Conservation (phyloP, 2,113 vertebrate species). For the Antennarius striatus region DNA sequence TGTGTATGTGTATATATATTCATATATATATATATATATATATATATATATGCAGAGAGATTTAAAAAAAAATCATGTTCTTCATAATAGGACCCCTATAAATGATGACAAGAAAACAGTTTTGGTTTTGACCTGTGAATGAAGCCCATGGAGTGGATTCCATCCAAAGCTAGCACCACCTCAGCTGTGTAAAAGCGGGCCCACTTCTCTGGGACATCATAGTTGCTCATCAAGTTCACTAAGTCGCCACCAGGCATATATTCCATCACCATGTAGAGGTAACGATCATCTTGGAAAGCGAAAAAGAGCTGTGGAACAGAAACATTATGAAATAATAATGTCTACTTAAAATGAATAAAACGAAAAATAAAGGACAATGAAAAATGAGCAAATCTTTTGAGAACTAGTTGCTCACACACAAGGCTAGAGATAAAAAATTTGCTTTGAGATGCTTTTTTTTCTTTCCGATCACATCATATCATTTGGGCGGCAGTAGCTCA, state of each 20-base stretch:
- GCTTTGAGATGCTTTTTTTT: not conserved
- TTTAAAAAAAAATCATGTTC: too few relatives aligned
- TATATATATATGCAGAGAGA: too few relatives aligned
- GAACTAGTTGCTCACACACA: not conserved
- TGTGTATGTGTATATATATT: too few relatives aligned
- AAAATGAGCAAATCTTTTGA: not conserved
- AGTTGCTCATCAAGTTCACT: constrained; percentile 99
- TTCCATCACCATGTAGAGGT: constrained; percentile 99
- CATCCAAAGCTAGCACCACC: constrained; percentile 96
- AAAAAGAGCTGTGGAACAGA: constrained; percentile 87
- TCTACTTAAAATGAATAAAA: not conserved
- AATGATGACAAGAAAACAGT: not conserved
- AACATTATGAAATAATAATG: not conserved
- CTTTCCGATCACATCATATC: constrained; percentile 36
- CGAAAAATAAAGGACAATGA: not conserved
- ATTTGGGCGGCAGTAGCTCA: too few relatives aligned
- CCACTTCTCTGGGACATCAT: constrained; percentile 98
- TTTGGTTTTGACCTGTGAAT: constrained; percentile 88
- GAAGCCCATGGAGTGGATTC: constrained; percentile 98
- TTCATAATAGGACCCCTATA: too few relatives aligned
- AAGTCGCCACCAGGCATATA: constrained; percentile 99
- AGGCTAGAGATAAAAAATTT: not conserved
- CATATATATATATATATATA: too few relatives aligned
- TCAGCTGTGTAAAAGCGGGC: constrained; percentile 98
- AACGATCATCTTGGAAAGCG: constrained; percentile 97